These are phyloP conservation scores for Centrocercus urophasianus DNA, from an alignment of 2,113 vertebrate genomes.

Conservation along the genomic window DNA sequence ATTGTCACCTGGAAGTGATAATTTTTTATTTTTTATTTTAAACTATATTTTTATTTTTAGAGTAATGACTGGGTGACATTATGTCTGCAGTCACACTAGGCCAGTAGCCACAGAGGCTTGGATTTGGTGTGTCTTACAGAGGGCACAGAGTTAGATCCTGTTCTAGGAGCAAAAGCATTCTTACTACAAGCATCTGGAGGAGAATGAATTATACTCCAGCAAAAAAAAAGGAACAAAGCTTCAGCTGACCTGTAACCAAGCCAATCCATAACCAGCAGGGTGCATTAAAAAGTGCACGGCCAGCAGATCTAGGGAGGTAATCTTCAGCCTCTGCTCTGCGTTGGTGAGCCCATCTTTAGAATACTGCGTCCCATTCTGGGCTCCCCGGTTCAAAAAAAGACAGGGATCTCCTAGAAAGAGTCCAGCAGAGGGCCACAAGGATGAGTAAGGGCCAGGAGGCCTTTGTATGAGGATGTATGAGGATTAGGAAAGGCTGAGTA, in stretches of 20 bases:
- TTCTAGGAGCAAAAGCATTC: background rate
- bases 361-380: too few relatives aligned
- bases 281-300: too few relatives aligned
- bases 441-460: too few relatives aligned
- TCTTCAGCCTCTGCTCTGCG: too few relatives aligned
- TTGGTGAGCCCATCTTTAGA: too few relatives aligned
- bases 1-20: background rate
- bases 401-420: too few relatives aligned
- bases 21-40: background rate
- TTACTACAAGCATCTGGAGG: background rate
- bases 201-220: background rate
- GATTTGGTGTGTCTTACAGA: background rate
- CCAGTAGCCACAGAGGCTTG: background rate
- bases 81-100: background rate
- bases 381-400: too few relatives aligned
- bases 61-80: background rate
- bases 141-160: background rate
- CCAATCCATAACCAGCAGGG: background rate
- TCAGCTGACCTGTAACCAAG: background rate
- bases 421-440: too few relatives aligned
- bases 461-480: too few relatives aligned
- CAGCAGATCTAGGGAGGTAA: too few relatives aligned
- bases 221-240: background rate
- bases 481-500: too few relatives aligned
- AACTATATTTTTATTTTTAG: background rate